A percentile compares a stretch with the other conserved stretches of the same genome.
phyloP scores from a whole-genome alignment of 2,797 vertebrate genomes.

The Eulemur rubriventer region DNA sequence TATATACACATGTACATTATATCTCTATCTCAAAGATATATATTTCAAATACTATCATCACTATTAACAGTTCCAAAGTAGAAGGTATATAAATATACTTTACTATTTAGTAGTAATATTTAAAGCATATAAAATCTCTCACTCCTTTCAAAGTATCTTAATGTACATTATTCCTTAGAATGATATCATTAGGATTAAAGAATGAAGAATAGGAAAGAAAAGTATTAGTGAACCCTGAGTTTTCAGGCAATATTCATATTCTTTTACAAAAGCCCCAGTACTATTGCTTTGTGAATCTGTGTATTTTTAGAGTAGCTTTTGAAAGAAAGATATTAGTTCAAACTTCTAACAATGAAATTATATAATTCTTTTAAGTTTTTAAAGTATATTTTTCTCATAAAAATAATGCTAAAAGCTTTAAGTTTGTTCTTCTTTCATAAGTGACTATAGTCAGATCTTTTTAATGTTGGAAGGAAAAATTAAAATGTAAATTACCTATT shows the following conservation, averaged over 20 bases:
- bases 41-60: not conserved
- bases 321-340: not conserved
- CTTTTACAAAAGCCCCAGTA: not conserved
- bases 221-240: not conserved
- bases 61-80: not conserved
- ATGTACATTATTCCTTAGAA: not conserved
- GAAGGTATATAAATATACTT: not conserved
- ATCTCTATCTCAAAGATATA: not conserved
- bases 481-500: not conserved
- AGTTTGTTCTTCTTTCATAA: not conserved
- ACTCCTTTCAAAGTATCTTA: not conserved
- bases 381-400: not conserved
- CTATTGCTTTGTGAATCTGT: not conserved
- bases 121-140: not conserved
- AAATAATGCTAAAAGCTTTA: not conserved
- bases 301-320: not conserved
- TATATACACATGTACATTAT: not conserved
- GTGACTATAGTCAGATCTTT: not conserved
- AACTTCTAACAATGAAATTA: not conserved
- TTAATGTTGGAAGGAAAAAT: not conserved
- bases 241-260: not conserved
- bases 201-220: not conserved
- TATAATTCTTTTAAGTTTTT: not conserved
- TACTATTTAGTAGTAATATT: not conserved
- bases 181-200: not conserved